Conservation (phyloP, 1,140 invertebrate genomes). For the Drosophila tsacasi region DNA sequence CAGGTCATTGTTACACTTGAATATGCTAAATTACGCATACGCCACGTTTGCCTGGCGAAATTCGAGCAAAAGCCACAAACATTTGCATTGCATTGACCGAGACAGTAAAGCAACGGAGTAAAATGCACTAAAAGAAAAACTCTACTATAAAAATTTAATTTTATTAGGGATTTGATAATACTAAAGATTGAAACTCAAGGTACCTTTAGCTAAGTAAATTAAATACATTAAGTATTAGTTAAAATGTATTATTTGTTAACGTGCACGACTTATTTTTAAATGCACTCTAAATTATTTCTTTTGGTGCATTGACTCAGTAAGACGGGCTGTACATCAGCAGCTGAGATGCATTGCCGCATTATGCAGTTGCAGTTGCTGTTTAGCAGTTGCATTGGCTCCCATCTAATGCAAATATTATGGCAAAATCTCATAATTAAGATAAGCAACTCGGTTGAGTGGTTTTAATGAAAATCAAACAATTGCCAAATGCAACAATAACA, state of each 20-base stretch:
- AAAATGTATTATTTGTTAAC: too few relatives aligned
- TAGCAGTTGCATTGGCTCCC: conserved; percentile 41
- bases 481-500: conserved; percentile 42
- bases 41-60: conserved; percentile 37
- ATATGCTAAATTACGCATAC: conserved; percentile 54
- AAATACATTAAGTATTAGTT: too few relatives aligned
- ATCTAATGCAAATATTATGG: conserved; percentile 73
- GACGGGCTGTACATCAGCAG: not conserved
- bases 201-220: too few relatives aligned
- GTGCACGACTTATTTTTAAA: not conserved
- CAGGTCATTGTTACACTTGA: conserved; percentile 44
- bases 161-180: not conserved
- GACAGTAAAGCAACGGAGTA: conserved; percentile 16
- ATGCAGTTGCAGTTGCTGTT: conserved; percentile 50
- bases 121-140: conserved; percentile 5
- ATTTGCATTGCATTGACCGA: conserved; percentile 50
- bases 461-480: conserved; percentile 82
- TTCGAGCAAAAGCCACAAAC: conserved; percentile 57
- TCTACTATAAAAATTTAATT: not conserved
- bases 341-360: conserved; percentile 35
- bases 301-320: not conserved
- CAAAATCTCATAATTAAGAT: conserved; percentile 81
- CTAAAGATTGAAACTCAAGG: too few relatives aligned
- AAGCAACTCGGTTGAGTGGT: conserved; percentile 67
- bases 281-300: not conserved